These are phyloP conservation scores for Halcyon leucocephala DNA, from an alignment of 2,797 vertebrate genomes.

Conservation along the genomic window DNA sequence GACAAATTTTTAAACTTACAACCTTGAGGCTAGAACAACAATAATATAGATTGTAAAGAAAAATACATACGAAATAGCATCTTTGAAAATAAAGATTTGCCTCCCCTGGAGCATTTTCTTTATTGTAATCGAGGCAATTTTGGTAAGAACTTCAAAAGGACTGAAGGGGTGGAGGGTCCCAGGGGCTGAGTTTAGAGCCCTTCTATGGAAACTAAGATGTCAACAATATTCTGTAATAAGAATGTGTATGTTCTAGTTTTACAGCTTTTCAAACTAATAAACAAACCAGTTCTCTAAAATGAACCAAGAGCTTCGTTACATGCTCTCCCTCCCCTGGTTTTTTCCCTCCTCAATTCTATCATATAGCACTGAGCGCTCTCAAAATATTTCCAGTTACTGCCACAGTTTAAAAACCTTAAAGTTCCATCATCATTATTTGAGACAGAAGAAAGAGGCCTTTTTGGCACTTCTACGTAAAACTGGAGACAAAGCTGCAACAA, in stretches of 20 bases:
- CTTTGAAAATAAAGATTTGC: not conserved
- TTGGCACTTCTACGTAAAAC: slow-evolving; percentile 36
- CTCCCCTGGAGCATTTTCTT: not conserved
- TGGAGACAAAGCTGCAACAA: not conserved
- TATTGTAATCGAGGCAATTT: not conserved
- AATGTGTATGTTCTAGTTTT: not conserved
- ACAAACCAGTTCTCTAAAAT: not conserved
- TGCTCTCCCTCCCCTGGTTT: not conserved
- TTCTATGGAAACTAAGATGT: not conserved
- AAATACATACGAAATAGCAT: not conserved
- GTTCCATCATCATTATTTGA: not conserved
- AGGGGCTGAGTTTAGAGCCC: not conserved
- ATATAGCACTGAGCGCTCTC: not conserved
- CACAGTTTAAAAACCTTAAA: slow-evolving; percentile 1
- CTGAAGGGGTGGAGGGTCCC: not conserved
- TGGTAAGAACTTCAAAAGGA: not conserved
- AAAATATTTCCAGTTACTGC: slow-evolving; percentile 15
- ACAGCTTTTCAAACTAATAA: not conserved
- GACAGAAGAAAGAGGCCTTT: slow-evolving; percentile 31
- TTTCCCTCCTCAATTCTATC: not conserved
- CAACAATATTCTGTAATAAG: not conserved
- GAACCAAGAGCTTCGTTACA: not conserved
- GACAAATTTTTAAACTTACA: not conserved
- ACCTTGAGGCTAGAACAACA: not conserved
- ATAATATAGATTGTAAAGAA: not conserved